Conservation (phyloP, 2,797 vertebrate genomes). For the Sebastes wilsoni region DNA sequence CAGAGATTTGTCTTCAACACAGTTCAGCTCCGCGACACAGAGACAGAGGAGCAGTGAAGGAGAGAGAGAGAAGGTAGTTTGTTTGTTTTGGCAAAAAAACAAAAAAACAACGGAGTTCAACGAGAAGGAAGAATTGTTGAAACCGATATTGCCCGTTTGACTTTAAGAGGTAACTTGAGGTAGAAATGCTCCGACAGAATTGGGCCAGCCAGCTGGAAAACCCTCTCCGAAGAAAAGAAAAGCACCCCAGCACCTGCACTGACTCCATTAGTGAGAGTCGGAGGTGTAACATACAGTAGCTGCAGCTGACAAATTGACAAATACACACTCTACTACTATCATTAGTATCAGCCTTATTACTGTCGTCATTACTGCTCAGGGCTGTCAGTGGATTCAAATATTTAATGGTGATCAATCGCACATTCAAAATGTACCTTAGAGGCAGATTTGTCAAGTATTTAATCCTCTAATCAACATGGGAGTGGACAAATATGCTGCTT, state of each 20-base stretch:
- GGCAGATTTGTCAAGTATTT: no score
- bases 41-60: neutral
- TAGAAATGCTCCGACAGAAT: conserved; percentile 22
- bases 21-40: neutral
- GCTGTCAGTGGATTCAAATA: no score
- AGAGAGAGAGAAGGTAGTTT: neutral
- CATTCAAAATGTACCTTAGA: no score
- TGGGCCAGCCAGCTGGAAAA: conserved; percentile 57
- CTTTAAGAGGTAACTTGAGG: conserved; percentile 14
- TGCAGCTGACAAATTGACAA: neutral
- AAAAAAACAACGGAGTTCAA: neutral
- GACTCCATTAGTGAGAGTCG: neutral
- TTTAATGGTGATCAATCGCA: no score
- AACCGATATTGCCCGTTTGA: neutral
- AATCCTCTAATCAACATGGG: no score
- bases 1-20: conserved; percentile 41
- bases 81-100: neutral
- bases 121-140: neutral
- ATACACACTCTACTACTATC: neutral
- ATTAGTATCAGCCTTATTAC: no score
- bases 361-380: no score
- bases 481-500: no score
- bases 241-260: conserved; percentile 25
- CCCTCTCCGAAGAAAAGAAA: conserved; percentile 13
- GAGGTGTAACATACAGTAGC: neutral